Base-by-base conservation (phyloP, 92 coral and sea anemone genomes). In the Scolanthus callimorphus region DNA sequence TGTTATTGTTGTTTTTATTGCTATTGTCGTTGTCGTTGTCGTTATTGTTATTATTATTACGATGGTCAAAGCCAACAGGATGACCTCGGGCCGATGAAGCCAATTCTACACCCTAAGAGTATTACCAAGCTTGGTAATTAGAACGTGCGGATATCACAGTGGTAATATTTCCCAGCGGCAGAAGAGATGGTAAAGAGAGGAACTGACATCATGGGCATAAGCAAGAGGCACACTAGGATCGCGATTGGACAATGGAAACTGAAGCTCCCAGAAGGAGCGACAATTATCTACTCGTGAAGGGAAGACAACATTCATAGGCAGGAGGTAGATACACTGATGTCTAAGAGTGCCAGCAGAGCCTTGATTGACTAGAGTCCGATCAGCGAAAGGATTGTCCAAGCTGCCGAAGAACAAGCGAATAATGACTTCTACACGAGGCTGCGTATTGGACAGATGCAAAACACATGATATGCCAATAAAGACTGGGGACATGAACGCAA, bases 241-340 rank as follows among this genome's bases (percentile, higher is more conserved):
- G n/a, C n/a, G n/a, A n/a, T n/a, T n/a, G 60, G 77, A 15, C 43
- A 48, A 38, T 59, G 59, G 11, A 49, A 21, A 28, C 3, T 59
- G 45, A 28, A 59, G n/a, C 50, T 60, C 1, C 10, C 39, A 24
- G 59, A 27, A 2, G 76, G 67, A 3, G 39, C 37, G 30, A 2
- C 21, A 45, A 29, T 76, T 21, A 39, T 77, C n/a, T 68, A 39
- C 21, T 68, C 63, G 30, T 69, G 50, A 39, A 29, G 63, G 38
- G 70, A 67, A 4, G 63, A 68, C 21, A 49, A 68, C 63, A 59
- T 20, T 12, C 76, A 51, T 25, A 51, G 57, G 10, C 49, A 67
- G 51, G 69, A 75, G 45, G 82, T 75, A 67, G 63, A 62, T 22
- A 65, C 50, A 24, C 65, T 41, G 44, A 57, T 66, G 62, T 69